A percentile compares a stretch with the other conserved stretches of the same genome.
phyloP scores from a whole-genome alignment of 1,140 invertebrate genomes.

The Trichonephila inaurata region DNA sequence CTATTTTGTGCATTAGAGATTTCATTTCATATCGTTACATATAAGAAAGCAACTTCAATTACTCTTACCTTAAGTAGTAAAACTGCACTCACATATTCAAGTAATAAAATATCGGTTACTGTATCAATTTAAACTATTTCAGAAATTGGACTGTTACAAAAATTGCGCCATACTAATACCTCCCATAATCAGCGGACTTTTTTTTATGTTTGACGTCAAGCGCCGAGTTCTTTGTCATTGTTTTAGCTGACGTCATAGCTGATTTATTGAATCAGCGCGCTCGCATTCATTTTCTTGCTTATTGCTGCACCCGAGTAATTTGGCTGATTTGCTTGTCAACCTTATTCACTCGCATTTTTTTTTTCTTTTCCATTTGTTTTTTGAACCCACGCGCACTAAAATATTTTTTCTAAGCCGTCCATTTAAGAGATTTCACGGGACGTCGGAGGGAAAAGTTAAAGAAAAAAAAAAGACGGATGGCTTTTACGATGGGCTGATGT shows the following conservation, averaged over 20 bases:
- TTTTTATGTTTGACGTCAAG: not conserved
- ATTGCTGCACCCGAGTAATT: constrained; percentile 12
- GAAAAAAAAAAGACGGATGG: no score
- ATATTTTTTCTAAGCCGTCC: not conserved
- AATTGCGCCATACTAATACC: not conserved
- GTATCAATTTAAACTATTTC: no score
- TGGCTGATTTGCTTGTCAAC: constrained; percentile 29
- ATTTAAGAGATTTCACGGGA: not conserved
- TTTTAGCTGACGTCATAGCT: not conserved
- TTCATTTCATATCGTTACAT: no score
- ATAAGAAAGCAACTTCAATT: no score
- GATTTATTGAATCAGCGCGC: constrained; percentile 47
- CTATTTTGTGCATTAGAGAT: no score
- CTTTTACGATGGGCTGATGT: no score
- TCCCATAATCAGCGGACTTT: not conserved
- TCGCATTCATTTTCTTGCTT: constrained; percentile 24
- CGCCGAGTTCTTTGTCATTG: constrained; percentile 9
- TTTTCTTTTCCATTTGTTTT: not conserved
- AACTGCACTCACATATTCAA: no score
- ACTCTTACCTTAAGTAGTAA: no score
- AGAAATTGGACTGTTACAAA: not conserved
- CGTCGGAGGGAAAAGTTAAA: no score
- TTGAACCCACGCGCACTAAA: not conserved
- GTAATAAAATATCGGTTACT: no score
- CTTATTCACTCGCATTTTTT: constrained; percentile 9